Evolutionary conservation across 2,113 vertebrate genomes (phyloP).

Genomic region (Tapirus terrestris): DNA sequence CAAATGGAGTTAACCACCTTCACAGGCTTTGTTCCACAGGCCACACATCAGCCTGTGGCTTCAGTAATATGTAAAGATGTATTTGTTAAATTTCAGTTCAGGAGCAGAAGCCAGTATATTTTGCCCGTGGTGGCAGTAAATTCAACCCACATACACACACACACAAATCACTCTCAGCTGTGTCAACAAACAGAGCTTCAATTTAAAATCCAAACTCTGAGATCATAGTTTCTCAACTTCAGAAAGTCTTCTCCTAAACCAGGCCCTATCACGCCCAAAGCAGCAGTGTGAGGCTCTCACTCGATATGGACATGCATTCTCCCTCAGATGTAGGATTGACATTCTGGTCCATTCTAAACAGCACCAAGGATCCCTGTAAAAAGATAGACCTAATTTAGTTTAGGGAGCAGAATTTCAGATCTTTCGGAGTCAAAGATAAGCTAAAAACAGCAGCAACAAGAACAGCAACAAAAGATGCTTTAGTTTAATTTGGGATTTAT

Average conservation of each 20-base stretch:
- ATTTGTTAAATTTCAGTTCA: conserved; percentile 60
- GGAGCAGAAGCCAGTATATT: conserved; percentile 51
- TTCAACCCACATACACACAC: neutral
- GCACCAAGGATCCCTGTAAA: neutral
- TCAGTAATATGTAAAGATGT: conserved; percentile 52
- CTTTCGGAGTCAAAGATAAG: neutral
- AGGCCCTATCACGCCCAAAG: neutral
- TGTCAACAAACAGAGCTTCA: conserved; percentile 66
- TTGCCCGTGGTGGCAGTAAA: conserved; percentile 48
- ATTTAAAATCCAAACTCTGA: conserved; percentile 62
- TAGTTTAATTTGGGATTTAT: neutral
- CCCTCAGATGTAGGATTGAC: neutral
- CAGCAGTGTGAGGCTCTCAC: neutral
- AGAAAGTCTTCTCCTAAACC: conserved; percentile 30
- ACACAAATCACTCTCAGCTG: conserved; percentile 69
- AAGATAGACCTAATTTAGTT: neutral
- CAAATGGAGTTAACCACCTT: conserved; percentile 49
- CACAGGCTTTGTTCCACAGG: conserved; percentile 24
- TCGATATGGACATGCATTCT: neutral
- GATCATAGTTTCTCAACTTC: conserved; percentile 57
- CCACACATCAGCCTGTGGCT: conserved; percentile 30
- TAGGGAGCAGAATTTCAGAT: neutral
- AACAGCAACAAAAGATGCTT: neutral
- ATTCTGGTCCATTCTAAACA: neutral
- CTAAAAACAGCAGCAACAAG: neutral